Conservation (phyloP, 2,797 vertebrate genomes). For the Labeo calbasu region DNA sequence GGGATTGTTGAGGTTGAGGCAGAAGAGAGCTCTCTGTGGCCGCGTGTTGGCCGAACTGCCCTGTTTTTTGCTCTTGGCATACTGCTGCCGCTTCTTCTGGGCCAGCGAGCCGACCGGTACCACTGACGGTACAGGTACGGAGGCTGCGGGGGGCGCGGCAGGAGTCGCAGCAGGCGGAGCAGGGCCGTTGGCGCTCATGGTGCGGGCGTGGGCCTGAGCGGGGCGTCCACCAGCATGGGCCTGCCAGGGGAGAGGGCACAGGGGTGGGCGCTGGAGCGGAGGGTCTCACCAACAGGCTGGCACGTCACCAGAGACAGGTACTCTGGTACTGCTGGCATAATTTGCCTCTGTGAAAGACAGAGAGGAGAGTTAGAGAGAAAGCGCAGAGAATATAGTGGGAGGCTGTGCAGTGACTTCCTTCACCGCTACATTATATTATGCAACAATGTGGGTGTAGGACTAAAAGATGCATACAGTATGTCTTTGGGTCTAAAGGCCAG, state of each 20-base stretch:
- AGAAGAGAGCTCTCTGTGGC: conserved; percentile 95
- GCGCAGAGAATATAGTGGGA: conserved; percentile 50
- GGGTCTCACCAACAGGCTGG: conserved; percentile 88
- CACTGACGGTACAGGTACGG: conserved; percentile 67
- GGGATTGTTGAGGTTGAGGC: conserved; percentile 98
- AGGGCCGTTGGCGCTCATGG: conserved; percentile 91
- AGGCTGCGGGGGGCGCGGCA: conserved; percentile 69
- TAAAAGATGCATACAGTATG: conserved; percentile 50
- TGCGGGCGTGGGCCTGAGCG: conserved; percentile 92
- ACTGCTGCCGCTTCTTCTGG: conserved; percentile 99
- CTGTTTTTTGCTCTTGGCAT: conserved; percentile 99
- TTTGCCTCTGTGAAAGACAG: conserved; percentile 84
- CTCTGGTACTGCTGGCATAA: conserved; percentile 96
- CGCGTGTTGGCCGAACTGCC: conserved; percentile 93
- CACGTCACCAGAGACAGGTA: conserved; percentile 90
- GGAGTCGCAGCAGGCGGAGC: conserved; percentile 84
- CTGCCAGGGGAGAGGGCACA: conserved; percentile 89
- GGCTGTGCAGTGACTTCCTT: conserved; percentile 55
- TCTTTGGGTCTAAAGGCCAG: conserved; percentile 53
- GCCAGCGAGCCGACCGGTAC: conserved; percentile 93
- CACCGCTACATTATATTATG: conserved; percentile 54
- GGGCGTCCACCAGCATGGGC: conserved; percentile 91
- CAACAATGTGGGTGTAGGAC: conserved; percentile 55
- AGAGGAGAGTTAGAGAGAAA: conserved; percentile 37
- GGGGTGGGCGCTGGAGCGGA: conserved; percentile 74